Evolutionary conservation across 1,140 invertebrate species (phyloP), one percentile per base, ranked within the genome.

Genomic region (Amyelois transitella): DNA sequence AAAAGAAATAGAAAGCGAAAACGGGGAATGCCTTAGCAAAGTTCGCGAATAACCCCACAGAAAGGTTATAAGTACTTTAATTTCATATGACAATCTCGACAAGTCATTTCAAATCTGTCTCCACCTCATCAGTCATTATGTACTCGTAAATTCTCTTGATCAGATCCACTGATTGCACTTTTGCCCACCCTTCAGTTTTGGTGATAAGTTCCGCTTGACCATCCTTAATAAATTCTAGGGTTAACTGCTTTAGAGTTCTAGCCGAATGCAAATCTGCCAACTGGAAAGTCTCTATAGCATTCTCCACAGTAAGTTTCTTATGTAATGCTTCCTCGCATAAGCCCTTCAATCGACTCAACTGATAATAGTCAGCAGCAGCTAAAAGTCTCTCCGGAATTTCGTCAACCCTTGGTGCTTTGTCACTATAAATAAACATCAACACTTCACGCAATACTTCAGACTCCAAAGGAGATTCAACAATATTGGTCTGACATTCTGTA

Each of bases 381-480:
- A 89, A 56, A n/a, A 89, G 64, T 38, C 74, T 78, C 19, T 81
- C 76, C 17, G 85, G 77, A 28, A 85, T 85, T 43, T 85, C 79
- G 64, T 85, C 76, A 6, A 93, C 77, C 62, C 91, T 91, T 17
- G 90, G 89, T 6, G 90, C 89, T 72, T 91, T 91, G n/a, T 92
- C 92, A 38, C 91, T 93, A 66, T 94, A 94, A 60, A 93, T 92
- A 72, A 91, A 94, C 17, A 88, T 85, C 18, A 94, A 72, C 73
- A 94, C 91, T 85, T 93, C 92, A 58, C 74, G 71, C 60, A 94
- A 78, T 10, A 93, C 91, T 53, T 92, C 91, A 48, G 90, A 84
- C 22, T 93, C 91, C 10, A 93, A 84, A 54, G 72, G 77, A 28
- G 80, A 77, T 47, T 85, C 74, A 1, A 94, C 90, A 60, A 90